phyloP scores from a whole-genome alignment of 92 coral and sea anemone species.

The Palythoa grandis region DNA sequence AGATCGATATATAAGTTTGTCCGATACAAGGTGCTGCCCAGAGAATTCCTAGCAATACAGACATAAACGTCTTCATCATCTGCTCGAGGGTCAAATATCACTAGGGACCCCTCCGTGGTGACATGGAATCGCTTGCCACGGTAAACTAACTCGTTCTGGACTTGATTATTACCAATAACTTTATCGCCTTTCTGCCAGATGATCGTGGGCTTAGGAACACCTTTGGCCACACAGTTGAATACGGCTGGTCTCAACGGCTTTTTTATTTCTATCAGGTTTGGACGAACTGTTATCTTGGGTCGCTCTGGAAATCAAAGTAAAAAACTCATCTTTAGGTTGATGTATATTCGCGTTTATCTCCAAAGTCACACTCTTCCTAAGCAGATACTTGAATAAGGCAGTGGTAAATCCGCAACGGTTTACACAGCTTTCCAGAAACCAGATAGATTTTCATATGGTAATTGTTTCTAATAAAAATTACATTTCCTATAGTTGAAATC shows the following conservation, averaged over 20 bases:
- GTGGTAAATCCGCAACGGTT: too few species aligned
- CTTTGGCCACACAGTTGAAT: slow-evolving; percentile 77
- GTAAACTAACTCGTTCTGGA: slow-evolving; percentile 72
- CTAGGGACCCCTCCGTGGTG: slow-evolving; percentile 77
- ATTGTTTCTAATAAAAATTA: too few species aligned
- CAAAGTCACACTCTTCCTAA: too few species aligned
- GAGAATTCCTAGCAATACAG: slow-evolving; percentile 70
- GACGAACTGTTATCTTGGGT: slow-evolving; percentile 67
- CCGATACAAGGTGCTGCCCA: slow-evolving; percentile 64
- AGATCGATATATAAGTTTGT: slow-evolving; percentile 74
- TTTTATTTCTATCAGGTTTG: slow-evolving; percentile 60
- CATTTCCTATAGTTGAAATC: too few species aligned
- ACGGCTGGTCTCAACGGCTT: slow-evolving; percentile 76
- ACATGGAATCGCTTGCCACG: slow-evolving; percentile 75
- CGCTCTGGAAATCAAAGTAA: slow-evolving; percentile 49
- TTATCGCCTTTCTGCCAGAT: slow-evolving; percentile 72
- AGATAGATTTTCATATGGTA: too few species aligned
- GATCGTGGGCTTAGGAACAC: slow-evolving; percentile 72
- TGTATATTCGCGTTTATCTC: too few species aligned
- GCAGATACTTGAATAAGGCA: too few species aligned
- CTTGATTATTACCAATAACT: slow-evolving; percentile 53
- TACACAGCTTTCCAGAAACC: too few species aligned
- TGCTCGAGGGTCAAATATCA: slow-evolving; percentile 76
- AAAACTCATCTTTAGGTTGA: neutral
- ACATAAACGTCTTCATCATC: slow-evolving; percentile 77